phyloP scores from a whole-genome alignment of 2,888 invertebrate species.

The Eustalomyia histrio region DNA sequence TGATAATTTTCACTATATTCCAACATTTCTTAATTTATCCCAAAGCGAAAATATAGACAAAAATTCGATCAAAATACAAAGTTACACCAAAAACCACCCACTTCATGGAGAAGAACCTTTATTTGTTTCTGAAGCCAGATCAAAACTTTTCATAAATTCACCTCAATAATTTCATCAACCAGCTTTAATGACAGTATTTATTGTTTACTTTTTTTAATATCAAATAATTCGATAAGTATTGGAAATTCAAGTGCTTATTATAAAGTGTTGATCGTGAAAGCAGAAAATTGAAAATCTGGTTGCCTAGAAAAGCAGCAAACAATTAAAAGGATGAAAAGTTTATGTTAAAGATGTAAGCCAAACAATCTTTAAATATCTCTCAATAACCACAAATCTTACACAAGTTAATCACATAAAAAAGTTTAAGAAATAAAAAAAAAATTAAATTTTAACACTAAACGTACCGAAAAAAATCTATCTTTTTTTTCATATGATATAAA shows the following conservation, averaged over 20 bases:
- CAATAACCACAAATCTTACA: constrained; percentile 16
- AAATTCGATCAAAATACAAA: too few relatives aligned
- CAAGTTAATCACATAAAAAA: constrained; percentile 16
- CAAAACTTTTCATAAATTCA: too few relatives aligned
- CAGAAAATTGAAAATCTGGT: neutral
- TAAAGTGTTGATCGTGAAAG: constrained; percentile 46
- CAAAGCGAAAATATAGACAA: too few relatives aligned
- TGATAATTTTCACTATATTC: too few relatives aligned
- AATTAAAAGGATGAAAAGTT: neutral
- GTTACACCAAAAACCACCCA: too few relatives aligned
- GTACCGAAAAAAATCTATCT: too few relatives aligned
- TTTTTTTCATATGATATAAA: too few relatives aligned
- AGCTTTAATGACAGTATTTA: constrained; percentile 19
- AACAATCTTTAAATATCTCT: constrained; percentile 2
- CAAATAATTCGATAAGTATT: constrained; percentile 15
- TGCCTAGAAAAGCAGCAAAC: neutral
- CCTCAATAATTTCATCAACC: constrained; percentile 28
- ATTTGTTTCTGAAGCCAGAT: too few relatives aligned
- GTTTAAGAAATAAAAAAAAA: neutral
- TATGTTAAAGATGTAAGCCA: neutral
- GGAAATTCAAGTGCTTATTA: constrained; percentile 38
- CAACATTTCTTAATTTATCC: too few relatives aligned
- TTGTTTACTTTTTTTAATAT: constrained; percentile 35
- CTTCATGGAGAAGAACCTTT: too few relatives aligned
- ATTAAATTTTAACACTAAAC: constrained; percentile 1